These are phyloP conservation scores for Mallotus villosus DNA, from an alignment of 2,797 vertebrate species.

Conservation along the genomic window DNA sequence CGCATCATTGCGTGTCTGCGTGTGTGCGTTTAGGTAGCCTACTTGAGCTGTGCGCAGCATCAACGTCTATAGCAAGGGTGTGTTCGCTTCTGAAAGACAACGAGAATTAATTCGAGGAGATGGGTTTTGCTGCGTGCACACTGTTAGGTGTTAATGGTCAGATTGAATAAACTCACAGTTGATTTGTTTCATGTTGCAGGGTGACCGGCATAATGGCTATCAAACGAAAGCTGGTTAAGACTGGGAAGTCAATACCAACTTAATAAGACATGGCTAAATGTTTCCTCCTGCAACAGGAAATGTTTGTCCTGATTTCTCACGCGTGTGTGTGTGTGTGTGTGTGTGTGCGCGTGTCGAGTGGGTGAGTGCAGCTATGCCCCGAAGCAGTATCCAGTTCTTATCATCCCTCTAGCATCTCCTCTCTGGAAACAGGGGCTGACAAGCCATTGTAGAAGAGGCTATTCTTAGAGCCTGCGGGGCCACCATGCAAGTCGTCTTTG, in stretches of 20 bases:
- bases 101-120: neutral
- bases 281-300: slow-evolving; percentile 63
- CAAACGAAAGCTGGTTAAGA: slow-evolving; percentile 53
- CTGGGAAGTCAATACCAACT: slow-evolving; percentile 67
- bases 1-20: neutral
- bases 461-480: slow-evolving; percentile 56
- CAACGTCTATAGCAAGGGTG: no score
- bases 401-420: slow-evolving; percentile 21
- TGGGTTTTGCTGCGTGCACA: slow-evolving; percentile 42
- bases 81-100: no score
- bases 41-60: no score
- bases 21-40: neutral
- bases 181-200: slow-evolving; percentile 57
- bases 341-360: neutral
- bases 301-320: slow-evolving; percentile 44
- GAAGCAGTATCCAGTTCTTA: slow-evolving; percentile 39
- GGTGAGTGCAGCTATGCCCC: slow-evolving; percentile 27
- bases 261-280: slow-evolving; percentile 51
- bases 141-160: slow-evolving; percentile 45
- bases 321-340: neutral
- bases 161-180: slow-evolving; percentile 68
- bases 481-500: slow-evolving; percentile 22
- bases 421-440: slow-evolving; percentile 56
- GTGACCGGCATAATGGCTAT: slow-evolving; percentile 53
- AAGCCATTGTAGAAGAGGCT: slow-evolving; percentile 56